Evolutionary conservation across 2,797 vertebrate species (phyloP), one percentile per base, ranked within the genome.

Genomic region (Periophthalmus magnuspinnatus): DNA sequence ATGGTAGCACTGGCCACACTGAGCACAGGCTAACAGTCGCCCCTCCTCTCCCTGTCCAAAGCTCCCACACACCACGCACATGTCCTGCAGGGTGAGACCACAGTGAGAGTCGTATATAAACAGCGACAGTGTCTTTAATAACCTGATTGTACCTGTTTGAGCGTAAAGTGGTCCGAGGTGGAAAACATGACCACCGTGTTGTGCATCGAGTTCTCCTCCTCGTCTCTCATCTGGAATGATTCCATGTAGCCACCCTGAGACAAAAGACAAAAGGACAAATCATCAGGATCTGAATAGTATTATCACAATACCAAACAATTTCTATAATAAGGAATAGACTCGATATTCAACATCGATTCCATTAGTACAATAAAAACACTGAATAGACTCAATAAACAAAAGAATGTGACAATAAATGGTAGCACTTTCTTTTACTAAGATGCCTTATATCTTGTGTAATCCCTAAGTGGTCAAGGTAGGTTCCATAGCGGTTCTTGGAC

Each of bases 1-100:
- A 78, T 99, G 97, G 86, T 99, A 99, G 89, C 97, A 99, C 92
- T 99, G 97, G 74, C 97, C 97, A 80, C 97, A 99, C 85, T 99
- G 97, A 50, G 96, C 97, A 74, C 97, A 99, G 50, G 97, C 93
- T 72, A 99, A 88, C 58, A 99, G 79, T 1, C 95, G 81, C n/a
- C 97, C 97, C 84, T 99, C 97, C 17, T 95, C 93, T 4, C 97
- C 97, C 84, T 94, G 95, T 48, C 97, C 97, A 21, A 99, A 99
- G 67, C 97, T 99, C 4, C 97, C 97, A 79, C 97, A 99, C 21
- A 99, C 97, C 24, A 98, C 95, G 77, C 97, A 99, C 97, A 99
- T 98, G 81, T 99, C 97, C 97, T 98, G 2, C 48, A 60, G 67
- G 71, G 54, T 28, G 14, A 66, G 17, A 2, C 5, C 9, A 9